Evolutionary conservation across 1,140 invertebrate genomes (phyloP), one percentile per base, ranked within the genome.

Genomic region (Trichonephila clavipes): DNA sequence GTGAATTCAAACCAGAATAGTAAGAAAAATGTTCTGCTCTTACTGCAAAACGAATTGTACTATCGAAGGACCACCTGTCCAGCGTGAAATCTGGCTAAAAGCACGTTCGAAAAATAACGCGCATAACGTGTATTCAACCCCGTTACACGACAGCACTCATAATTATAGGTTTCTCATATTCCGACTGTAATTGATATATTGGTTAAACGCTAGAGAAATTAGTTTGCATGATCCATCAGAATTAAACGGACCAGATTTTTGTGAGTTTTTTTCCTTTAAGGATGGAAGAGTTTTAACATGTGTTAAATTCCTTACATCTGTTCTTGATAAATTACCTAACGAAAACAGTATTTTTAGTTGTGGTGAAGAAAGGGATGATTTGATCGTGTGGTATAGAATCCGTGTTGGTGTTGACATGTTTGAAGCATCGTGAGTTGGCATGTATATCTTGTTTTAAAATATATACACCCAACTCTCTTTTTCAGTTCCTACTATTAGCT

Each of bases 221-320:
- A 77, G 7, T 83, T 58, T 83, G 40, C 82, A 83, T 83, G 51
- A 83, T 83, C 82, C 40, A 83, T 83, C 82, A 83, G 82, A 24
- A 83, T 83, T 83, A 83, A 58, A 83, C 18, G 12, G 24, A 21
- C 21, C 21, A 62, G 14, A 40, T 40, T 77, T 40, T 40, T 77
- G 21, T 8, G 16, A 34, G 14, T 18, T 34, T 18, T 19, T 16
- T 34, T 77, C 18, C 6, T 28, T 72, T 16, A 5, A 6, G 24
- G 3, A 1, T 77, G 0, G 69, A 77, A 40, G 14, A 51, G 44
- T 51, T 51, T 72, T 77, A 77, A 34, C 69, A 18, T 77, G 28
- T 34, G 8, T 8, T 18, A 34, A 6, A 28, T 77, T 34, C 69
- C 28, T 16, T 18, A 16, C 28, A 28, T 77, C 69, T 34, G 69